These are phyloP conservation scores for Benitochromis conjunctus DNA, from an alignment of 2,113 vertebrate genomes.

Conservation along the genomic window DNA sequence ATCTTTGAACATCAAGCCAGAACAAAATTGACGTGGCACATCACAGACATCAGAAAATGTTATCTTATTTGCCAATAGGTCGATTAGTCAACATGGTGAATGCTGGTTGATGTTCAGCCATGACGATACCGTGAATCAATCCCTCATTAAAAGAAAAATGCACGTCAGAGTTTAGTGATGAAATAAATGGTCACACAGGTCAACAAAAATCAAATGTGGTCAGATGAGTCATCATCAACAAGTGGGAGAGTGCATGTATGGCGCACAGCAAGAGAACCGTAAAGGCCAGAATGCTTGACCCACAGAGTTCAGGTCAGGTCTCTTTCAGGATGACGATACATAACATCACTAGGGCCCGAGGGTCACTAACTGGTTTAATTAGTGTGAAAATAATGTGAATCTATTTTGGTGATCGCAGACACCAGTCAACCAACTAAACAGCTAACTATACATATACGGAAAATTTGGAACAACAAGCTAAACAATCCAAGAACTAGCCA, in stretches of 20 bases:
- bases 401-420: background rate
- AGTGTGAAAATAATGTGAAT: background rate
- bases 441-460: background rate
- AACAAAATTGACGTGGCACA: background rate
- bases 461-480: background rate
- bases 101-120: background rate
- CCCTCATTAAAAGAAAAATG: background rate
- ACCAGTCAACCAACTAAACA: background rate
- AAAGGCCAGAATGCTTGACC: background rate
- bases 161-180: background rate
- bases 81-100: background rate
- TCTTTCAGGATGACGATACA: background rate
- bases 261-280: background rate
- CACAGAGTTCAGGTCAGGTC: background rate
- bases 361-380: background rate
- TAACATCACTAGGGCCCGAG: background rate
- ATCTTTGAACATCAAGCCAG: background rate
- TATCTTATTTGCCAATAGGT: background rate
- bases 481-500: background rate
- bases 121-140: background rate
- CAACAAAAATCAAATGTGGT: background rate
- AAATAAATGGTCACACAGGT: background rate
- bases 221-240: background rate
- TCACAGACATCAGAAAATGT: background rate
- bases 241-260: background rate